Base-by-base conservation (phyloP, 2,888 invertebrate genomes). In the Pharmacophagus antenor region DNA sequence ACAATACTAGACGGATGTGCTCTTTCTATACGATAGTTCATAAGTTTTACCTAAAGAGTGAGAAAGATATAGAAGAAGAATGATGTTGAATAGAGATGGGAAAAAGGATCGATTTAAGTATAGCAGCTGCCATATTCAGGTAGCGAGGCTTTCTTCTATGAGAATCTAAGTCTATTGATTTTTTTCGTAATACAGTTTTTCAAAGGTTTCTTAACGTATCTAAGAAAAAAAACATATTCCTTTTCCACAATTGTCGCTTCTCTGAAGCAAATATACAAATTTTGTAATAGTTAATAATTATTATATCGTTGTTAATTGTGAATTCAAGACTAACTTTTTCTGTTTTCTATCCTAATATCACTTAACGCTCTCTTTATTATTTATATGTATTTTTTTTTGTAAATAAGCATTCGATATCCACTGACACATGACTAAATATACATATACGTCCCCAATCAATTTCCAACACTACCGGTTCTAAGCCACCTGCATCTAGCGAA, bases 81-180 rank as follows among this genome's bases (percentile, higher is more conserved):
- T 8, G 6, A 31, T 17, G 67, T 64, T 58, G 69, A 74, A 84
- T 62, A 64, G 72, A 70, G 83, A 85, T 42, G 67, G 21, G 65
- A 67, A 58, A 56, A 65, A 66, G 70, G 77, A 85, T 85, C 84
- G 84, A 78, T 83, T 84, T 84, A 82, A 85, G 66, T 75, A 67
- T 69, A 66, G 77, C 89, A 88, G 88, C 89, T 88, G 89, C 79
- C 74, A 70, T 66, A 67, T 75, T 71, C 72, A 88, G 88, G 88
- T 88, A 89, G 85, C 73, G 61, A 73, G 69, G 69, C 69, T 71
- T 72, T 73, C 54, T 49, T 61, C 56, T 61, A 56, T 79, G 77
- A 71, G 79, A 80, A 76, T 74, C 78, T 76, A 72, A 77, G 76
- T 67, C 79, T 77, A 75, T 79, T 77, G 69, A 74, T 74, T 74